Percentiles rank a stretch among this genome's conserved stretches.
Conservation (phyloP, 2,797 vertebrate species). For the Dromococcyx pavoninus region DNA sequence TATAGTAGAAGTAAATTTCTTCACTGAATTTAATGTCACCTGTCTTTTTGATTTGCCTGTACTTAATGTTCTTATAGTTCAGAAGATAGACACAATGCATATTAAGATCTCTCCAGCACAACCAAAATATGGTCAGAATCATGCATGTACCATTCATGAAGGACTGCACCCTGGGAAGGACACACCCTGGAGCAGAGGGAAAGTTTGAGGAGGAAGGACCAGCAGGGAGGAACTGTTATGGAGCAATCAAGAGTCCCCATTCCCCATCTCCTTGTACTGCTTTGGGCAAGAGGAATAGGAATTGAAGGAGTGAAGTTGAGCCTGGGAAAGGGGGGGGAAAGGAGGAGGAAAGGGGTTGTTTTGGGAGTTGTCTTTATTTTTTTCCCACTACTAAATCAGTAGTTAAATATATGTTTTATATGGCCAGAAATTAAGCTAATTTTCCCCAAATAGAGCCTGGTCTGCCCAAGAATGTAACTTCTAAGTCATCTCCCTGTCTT, state of each 20-base stretch:
- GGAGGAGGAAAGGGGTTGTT: not conserved
- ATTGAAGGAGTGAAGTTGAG: not conserved
- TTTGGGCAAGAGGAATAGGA: fast-evolving
- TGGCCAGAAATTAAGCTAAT: not conserved
- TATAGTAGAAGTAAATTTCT: not conserved
- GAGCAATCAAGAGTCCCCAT: not conserved
- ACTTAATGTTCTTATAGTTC: not conserved
- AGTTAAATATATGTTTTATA: not conserved
- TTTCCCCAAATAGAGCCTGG: not conserved
- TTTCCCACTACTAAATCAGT: not conserved
- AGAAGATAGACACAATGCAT: not conserved
- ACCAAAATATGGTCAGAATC: not conserved
- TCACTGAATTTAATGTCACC: not conserved
- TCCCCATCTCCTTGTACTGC: not conserved
- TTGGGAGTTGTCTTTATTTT: not conserved
- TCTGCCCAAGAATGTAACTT: not conserved
- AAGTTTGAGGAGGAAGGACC: not conserved
- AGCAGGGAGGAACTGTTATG: not conserved
- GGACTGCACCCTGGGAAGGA: not conserved
- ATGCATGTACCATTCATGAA: not conserved
- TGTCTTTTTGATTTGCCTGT: not conserved
- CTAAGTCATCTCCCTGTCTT: not conserved
- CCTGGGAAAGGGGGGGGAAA: too few relatives aligned
- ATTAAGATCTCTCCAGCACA: not conserved
- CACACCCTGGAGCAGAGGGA: too few relatives aligned